These are phyloP conservation scores for Caenorhabditis uteleia DNA, from an alignment of 2,888 invertebrate species.

Conservation along the genomic window DNA sequence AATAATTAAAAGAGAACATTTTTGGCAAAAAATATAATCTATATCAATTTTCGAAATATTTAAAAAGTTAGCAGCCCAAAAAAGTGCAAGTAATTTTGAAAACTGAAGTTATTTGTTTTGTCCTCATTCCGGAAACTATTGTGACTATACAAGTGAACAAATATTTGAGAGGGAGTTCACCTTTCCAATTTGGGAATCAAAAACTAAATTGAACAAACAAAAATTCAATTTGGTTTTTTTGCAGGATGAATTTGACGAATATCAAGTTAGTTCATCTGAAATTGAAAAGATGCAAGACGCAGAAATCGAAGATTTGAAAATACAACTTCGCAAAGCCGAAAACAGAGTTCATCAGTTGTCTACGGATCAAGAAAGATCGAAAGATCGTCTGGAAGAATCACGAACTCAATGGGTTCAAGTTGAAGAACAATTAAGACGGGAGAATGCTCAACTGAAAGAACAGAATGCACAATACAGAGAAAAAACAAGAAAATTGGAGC, in stretches of 20 bases:
- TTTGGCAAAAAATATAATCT: too few relatives aligned
- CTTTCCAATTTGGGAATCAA: too few relatives aligned
- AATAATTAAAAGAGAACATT: too few relatives aligned
- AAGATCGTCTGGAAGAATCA: constrained; percentile 29
- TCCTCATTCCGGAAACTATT: too few relatives aligned
- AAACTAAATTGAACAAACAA: too few relatives aligned
- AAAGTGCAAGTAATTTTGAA: too few relatives aligned
- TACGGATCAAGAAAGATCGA: constrained; percentile 13
- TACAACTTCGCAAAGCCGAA: constrained; percentile 18
- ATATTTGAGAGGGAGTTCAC: neutral
- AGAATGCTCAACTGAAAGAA: constrained; percentile 18
- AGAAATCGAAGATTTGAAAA: constrained; percentile 22
- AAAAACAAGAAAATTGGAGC: constrained; percentile 37
- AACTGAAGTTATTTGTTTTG: too few relatives aligned
- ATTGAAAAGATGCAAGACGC: constrained; percentile 38
- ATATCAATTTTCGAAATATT: too few relatives aligned
- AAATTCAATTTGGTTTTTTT: constrained; percentile 2
- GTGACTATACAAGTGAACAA: too few relatives aligned
- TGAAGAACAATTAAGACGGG: constrained; percentile 30
- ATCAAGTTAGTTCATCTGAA: constrained; percentile 33
- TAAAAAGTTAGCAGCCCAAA: too few relatives aligned
- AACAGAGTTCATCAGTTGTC: constrained; percentile 4
- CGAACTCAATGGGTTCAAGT: constrained; percentile 27
- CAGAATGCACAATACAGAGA: constrained; percentile 11
- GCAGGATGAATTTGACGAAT: constrained; percentile 33